Evolutionary conservation across 2,888 invertebrate genomes (phyloP).

Genomic region (Lasioglossum leucozonium): DNA sequence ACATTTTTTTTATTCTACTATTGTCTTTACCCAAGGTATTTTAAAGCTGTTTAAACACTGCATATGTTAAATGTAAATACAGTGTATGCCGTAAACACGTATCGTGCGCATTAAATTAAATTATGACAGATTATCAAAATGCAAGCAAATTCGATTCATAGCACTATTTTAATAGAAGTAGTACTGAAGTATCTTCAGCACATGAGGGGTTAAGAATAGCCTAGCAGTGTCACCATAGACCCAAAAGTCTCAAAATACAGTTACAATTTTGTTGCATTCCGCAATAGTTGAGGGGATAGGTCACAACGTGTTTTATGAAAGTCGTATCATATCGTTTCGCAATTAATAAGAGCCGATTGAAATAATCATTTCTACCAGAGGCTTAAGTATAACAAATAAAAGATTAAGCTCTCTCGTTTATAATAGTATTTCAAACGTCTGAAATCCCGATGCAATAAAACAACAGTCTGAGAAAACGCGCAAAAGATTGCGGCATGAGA

Average conservation of each 20-base stretch:
- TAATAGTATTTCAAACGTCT: not conserved
- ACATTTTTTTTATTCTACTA: not conserved
- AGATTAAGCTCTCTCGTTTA: not conserved
- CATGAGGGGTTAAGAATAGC: not conserved
- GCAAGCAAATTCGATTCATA: not conserved
- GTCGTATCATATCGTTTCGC: not conserved
- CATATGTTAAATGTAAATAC: not conserved
- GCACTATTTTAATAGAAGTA: not conserved
- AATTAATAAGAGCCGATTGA: not conserved
- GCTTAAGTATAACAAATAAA: not conserved
- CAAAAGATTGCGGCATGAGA: not conserved
- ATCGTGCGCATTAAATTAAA: not conserved
- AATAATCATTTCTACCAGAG: not conserved
- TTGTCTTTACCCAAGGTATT: not conserved
- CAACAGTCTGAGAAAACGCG: not conserved
- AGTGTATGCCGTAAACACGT: not conserved
- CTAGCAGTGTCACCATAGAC: constrained; percentile 1
- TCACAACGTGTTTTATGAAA: not conserved
- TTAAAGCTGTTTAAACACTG: not conserved
- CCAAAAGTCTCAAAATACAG: constrained; percentile 3
- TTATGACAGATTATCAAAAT: not conserved
- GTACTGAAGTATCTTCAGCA: not conserved
- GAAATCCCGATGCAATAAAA: not conserved
- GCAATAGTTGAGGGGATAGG: not conserved
- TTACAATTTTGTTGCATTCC: not conserved